These are phyloP conservation scores for Anagrus nilaparvatae DNA, from an alignment of 1,140 invertebrate genomes.

Conservation along the genomic window DNA sequence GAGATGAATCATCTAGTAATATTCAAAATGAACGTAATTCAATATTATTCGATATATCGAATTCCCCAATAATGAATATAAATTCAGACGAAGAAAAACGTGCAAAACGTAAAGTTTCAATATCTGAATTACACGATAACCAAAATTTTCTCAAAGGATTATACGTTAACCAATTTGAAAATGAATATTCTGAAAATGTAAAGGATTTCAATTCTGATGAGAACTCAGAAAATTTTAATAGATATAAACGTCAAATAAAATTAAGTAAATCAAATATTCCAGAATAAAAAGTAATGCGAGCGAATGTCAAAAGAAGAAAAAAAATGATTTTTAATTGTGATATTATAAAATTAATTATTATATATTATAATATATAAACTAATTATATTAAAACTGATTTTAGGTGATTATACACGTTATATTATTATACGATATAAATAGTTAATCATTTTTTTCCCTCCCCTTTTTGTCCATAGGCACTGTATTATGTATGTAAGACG, in stretches of 20 bases:
- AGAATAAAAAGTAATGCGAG: too few species aligned
- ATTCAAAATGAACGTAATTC: conserved; percentile 14
- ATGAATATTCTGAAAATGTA: conserved; percentile 37
- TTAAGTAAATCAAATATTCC: too few species aligned
- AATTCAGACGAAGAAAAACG: conserved; percentile 30
- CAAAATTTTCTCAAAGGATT: conserved; percentile 40
- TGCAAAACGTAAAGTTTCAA: conserved; percentile 31
- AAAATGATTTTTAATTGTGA: conserved; percentile 40
- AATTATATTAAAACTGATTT: conserved; percentile 34
- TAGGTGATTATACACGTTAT: conserved; percentile 40
- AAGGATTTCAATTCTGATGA: too few species aligned
- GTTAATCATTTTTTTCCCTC: conserved; percentile 39
- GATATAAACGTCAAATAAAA: too few species aligned
- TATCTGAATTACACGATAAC: conserved; percentile 36
- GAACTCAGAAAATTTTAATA: too few species aligned
- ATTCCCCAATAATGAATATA: conserved; percentile 24
- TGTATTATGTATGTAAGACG: conserved; percentile 34
- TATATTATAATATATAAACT: too few species aligned
- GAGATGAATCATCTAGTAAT: not conserved
- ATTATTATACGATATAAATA: conserved; percentile 25
- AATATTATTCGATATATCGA: conserved; percentile 21
- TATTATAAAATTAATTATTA: conserved; percentile 41
- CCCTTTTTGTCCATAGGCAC: conserved; percentile 31
- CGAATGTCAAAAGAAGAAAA: too few species aligned
- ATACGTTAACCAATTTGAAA: conserved; percentile 37